Conservation (phyloP, 1,140 invertebrate genomes). For the Ruditapes philippinarum region DNA sequence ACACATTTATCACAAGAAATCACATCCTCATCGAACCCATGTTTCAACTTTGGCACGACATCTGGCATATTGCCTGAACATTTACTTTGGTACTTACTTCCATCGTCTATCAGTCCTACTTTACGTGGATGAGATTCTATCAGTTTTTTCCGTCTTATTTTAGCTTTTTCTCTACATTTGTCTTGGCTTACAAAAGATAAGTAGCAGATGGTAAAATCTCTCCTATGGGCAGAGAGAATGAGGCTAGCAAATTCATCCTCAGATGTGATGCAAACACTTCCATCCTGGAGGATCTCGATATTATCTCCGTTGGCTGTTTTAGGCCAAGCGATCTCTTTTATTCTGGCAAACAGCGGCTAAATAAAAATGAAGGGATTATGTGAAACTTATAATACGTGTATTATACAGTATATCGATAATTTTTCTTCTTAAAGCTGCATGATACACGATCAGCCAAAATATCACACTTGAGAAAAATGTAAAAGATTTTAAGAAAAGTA, state of each 20-base stretch:
- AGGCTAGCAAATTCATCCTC: slow-evolving; percentile 76
- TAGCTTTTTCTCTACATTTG: slow-evolving; percentile 17
- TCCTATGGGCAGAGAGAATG: slow-evolving; percentile 75
- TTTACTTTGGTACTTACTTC: background rate
- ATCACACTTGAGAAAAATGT: no score
- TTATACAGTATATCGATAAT: no score
- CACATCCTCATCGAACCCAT: no score
- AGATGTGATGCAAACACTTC: slow-evolving; percentile 74
- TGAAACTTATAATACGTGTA: no score
- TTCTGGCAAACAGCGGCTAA: slow-evolving; percentile 76
- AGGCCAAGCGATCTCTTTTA: slow-evolving; percentile 75
- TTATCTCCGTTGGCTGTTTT: slow-evolving; percentile 26
- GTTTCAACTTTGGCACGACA: background rate
- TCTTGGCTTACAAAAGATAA: slow-evolving; percentile 75
- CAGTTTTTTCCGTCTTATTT: background rate
- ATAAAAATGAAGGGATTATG: background rate
- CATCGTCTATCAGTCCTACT: background rate
- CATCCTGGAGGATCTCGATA: slow-evolving; percentile 73
- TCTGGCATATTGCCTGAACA: background rate
- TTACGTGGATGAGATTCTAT: background rate
- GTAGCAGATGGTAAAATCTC: slow-evolving; percentile 80
- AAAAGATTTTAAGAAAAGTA: no score
- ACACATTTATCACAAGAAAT: no score
- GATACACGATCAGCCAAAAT: no score
- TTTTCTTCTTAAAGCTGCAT: no score